Percentiles rank a stretch among this genome's conserved stretches.
phyloP scores from a whole-genome alignment of 2,888 invertebrate species.

The Apotomis capreana region DNA sequence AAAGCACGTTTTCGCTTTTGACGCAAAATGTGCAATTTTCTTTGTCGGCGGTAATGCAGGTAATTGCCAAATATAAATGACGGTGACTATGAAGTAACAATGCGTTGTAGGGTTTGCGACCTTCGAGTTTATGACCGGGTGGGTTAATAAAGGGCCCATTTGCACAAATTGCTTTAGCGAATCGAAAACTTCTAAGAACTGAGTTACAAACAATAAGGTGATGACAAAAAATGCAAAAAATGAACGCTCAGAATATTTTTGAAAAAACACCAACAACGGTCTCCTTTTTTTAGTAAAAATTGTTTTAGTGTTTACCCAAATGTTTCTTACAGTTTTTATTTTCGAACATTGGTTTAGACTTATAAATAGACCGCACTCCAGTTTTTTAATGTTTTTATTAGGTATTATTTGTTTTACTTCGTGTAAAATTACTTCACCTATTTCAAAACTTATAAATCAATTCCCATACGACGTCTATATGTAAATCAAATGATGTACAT shows the following conservation, averaged over 20 bases:
- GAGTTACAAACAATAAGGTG: conserved; percentile 34
- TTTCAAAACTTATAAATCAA: no score
- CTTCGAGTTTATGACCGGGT: conserved; percentile 59
- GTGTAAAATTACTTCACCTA: no score
- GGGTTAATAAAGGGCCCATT: conserved; percentile 61
- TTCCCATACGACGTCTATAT: no score
- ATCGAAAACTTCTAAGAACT: conserved; percentile 52
- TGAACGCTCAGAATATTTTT: neutral
- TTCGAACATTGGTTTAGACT: neutral
- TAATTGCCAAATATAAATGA: conserved; percentile 56
- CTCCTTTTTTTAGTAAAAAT: conserved; percentile 42
- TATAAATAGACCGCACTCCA: no score
- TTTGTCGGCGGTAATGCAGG: conserved; percentile 57
- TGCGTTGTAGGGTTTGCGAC: conserved; percentile 51
- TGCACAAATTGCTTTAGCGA: conserved; percentile 72
- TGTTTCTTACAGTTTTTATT: conserved; percentile 17
- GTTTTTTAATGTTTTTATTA: no score
- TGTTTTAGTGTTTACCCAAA: conserved; percentile 17
- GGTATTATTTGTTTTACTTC: no score
- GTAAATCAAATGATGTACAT: no score
- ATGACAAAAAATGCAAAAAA: conserved; percentile 43
- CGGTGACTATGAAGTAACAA: conserved; percentile 49
- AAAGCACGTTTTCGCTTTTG: conserved; percentile 60
- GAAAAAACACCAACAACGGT: conserved; percentile 49
- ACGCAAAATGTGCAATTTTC: conserved; percentile 61